Evolutionary conservation across 2,888 invertebrate species (phyloP), one percentile per base, ranked within the genome.

Genomic region (Ctenicera cuprea): DNA sequence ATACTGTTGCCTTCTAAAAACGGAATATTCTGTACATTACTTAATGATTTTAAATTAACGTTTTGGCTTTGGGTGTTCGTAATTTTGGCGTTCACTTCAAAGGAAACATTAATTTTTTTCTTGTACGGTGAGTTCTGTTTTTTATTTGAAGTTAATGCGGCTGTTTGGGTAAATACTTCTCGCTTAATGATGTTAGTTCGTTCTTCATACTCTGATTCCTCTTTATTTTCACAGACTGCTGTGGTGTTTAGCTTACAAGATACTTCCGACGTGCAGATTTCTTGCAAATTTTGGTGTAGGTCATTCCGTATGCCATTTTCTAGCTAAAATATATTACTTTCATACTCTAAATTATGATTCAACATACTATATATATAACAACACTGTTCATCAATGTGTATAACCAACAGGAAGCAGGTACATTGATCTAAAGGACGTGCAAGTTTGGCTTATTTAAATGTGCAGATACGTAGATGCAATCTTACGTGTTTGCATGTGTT

Each of bases 281-380:
- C 69, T 59, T 74, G 33, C n/a, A 86, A 66, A 38, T 79, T 83
- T n/a, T 78, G 79, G 26, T 78, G 74, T 33, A 86, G 73, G 52
- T 82, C 80, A 18, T 76, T 78, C 62, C 80, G 81, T 37, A 87
- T 82, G n/a, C 79, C 79, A 20, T 83, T 80, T 74, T 80, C 83
- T 41, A 87, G 72, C 85, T 87, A 37, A 18, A 62, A 62, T 22
- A n/a, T n/a, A n/a, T n/a, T n/a, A n/a, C n/a, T n/a, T n/a, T n/a
- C n/a, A n/a, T n/a, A n/a, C n/a, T n/a, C n/a, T n/a, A n/a, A n/a
- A n/a, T n/a, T n/a, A n/a, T n/a, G n/a, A n/a, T n/a, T n/a, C n/a
- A n/a, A n/a, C n/a, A n/a, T n/a, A n/a, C n/a, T n/a, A n/a, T n/a
- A n/a, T n/a, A n/a, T n/a, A n/a, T n/a, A n/a, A n/a, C n/a, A n/a